Evolutionary conservation across 2,113 vertebrate species (phyloP).

Genomic region (Cardinalis cardinalis): DNA sequence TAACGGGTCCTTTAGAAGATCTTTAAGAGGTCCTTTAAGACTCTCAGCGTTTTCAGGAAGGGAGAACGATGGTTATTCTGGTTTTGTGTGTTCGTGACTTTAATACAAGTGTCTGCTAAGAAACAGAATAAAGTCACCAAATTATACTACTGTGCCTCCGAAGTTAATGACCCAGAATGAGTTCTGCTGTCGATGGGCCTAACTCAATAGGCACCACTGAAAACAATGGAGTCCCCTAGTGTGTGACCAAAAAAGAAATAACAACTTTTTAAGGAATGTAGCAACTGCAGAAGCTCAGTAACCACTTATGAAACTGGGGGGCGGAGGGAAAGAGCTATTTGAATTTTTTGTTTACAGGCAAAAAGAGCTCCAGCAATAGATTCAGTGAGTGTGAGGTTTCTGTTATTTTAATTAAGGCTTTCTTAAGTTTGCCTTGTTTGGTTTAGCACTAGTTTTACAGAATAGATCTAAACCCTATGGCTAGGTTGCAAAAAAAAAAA

Average conservation of each 20-base stretch:
- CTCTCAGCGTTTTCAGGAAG: background rate
- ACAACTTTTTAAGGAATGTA: constrained; percentile 60
- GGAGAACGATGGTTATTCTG: background rate
- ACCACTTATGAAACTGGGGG: constrained; percentile 49
- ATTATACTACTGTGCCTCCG: constrained; percentile 39
- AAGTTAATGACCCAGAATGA: constrained; percentile 54
- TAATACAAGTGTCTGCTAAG: constrained; percentile 14
- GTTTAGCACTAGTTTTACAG: constrained; percentile 39
- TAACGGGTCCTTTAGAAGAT: background rate
- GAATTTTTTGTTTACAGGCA: constrained; percentile 49
- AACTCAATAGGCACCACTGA: constrained; percentile 64
- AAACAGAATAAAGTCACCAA: constrained; percentile 36
- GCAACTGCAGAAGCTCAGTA: constrained; percentile 64
- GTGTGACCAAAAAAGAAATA: constrained; percentile 65
- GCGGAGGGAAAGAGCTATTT: background rate
- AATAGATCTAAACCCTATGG: constrained; percentile 21
- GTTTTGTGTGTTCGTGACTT: background rate
- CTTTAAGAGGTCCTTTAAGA: background rate
- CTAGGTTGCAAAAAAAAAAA: background rate
- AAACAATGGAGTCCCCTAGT: constrained; percentile 63
- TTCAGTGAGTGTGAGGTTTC: constrained; percentile 33
- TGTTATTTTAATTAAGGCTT: constrained; percentile 47
- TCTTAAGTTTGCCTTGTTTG: constrained; percentile 61
- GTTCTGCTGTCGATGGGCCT: constrained; percentile 53
- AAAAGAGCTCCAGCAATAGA: constrained; percentile 35